Conservation (phyloP, 1,140 invertebrate genomes). For the Diachasmimorpha longicaudata region DNA sequence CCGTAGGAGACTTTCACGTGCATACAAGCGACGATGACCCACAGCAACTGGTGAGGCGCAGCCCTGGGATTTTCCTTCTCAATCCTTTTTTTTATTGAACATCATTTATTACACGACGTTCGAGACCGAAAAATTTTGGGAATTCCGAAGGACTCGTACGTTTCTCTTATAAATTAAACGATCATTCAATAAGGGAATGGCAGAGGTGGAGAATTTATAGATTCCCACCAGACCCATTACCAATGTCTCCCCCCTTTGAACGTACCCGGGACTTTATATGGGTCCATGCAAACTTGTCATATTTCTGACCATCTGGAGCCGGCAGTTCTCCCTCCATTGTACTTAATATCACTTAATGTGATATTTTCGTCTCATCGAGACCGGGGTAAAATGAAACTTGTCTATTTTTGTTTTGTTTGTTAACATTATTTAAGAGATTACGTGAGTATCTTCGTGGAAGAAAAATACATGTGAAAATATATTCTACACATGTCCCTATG, state of each 20-base stretch:
- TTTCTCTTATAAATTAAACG: not conserved
- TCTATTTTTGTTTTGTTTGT: too few relatives aligned
- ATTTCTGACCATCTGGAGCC: conserved; percentile 47
- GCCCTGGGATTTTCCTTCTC: too few relatives aligned
- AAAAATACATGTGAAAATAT: too few relatives aligned
- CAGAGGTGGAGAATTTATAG: not conserved
- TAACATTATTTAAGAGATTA: too few relatives aligned
- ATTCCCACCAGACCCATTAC: conserved; percentile 7
- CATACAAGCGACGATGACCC: too few relatives aligned
- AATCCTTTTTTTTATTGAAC: too few relatives aligned
- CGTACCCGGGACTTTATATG: conserved; percentile 28
- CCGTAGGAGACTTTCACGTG: too few relatives aligned
- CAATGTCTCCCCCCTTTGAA: not conserved
- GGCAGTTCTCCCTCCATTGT: conserved; percentile 8
- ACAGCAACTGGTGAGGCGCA: too few relatives aligned
- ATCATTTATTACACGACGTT: not conserved
- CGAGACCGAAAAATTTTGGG: not conserved
- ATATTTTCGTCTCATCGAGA: conserved; percentile 21
- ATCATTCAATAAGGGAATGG: not conserved
- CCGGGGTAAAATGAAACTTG: too few relatives aligned
- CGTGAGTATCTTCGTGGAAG: too few relatives aligned
- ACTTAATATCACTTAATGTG: conserved; percentile 45
- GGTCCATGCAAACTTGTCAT: conserved; percentile 42
- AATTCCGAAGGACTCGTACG: not conserved
- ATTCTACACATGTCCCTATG: too few relatives aligned